phyloP scores from a whole-genome alignment of 2,113 vertebrate genomes.

The Edolisoma coerulescens region DNA sequence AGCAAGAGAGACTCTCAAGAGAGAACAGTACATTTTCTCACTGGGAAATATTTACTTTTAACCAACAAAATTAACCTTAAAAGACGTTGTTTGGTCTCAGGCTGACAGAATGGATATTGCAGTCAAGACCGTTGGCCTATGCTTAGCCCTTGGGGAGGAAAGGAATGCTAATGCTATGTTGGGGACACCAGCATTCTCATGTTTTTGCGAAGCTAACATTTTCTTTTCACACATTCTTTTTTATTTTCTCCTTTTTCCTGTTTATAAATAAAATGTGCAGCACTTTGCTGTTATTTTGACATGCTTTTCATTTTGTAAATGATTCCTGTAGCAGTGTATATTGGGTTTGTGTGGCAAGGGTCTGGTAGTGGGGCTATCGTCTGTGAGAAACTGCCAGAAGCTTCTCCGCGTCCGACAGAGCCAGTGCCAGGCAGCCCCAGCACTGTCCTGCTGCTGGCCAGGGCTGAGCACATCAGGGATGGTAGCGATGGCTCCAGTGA shows the following conservation, averaged over 20 bases:
- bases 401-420: fast-evolving
- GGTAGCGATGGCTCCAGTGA: not conserved
- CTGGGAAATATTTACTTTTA: not conserved
- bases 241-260: not conserved
- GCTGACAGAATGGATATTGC: constrained; percentile 16
- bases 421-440: not conserved
- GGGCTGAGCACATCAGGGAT: not conserved
- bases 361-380: not conserved
- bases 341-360: not conserved
- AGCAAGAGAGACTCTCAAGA: not conserved
- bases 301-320: not conserved
- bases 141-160: not conserved
- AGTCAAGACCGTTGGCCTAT: not conserved
- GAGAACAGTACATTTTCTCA: not conserved
- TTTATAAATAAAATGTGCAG: not conserved
- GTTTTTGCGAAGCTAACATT: not conserved
- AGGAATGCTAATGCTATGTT: not conserved
- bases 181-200: not conserved
- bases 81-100: constrained; percentile 1
- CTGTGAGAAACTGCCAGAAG: not conserved
- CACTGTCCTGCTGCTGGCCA: not conserved
- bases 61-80: constrained; percentile 13
- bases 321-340: not conserved
- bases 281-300: not conserved
- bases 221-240: not conserved